phyloP scores from a whole-genome alignment of 2,888 invertebrate species.

The Eretmocerus hayati region DNA sequence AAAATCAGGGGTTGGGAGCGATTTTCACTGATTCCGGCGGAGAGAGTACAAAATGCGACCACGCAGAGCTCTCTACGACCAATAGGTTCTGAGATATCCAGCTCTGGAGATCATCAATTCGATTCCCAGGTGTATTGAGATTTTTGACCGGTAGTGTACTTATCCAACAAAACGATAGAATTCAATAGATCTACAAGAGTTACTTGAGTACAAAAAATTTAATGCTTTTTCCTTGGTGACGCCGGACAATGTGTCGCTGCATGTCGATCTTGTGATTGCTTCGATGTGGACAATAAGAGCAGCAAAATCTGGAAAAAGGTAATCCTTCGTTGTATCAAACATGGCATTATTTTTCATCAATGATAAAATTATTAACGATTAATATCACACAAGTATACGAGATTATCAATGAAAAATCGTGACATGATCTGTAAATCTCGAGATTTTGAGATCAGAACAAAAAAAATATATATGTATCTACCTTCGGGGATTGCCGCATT shows the following conservation, averaged over 20 bases:
- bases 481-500: slow-evolving; percentile 8
- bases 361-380: no score
- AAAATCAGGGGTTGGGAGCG: no score
- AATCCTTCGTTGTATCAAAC: no score
- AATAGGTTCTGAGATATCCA: no score
- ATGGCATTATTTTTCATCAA: no score
- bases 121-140: no score
- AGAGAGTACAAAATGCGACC: no score
- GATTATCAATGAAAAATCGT: slow-evolving; percentile 12
- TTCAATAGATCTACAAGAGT: not conserved
- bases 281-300: slow-evolving; percentile 34
- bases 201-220: slow-evolving; percentile 18
- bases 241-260: slow-evolving; percentile 1
- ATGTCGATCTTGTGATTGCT: slow-evolving; percentile 9
- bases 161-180: not conserved
- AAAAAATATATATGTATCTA: slow-evolving; percentile 25
- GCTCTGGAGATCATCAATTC: no score
- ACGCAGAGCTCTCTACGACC: no score
- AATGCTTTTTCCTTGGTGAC: slow-evolving; percentile 18
- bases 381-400: no score
- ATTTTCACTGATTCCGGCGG: no score
- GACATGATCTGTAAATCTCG: slow-evolving; percentile 34
- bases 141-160: no score
- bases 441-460: slow-evolving; percentile 46
- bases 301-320: slow-evolving; percentile 39